Conservation (phyloP, 2,113 vertebrate genomes). For the Ochotona curzoniae region DNA sequence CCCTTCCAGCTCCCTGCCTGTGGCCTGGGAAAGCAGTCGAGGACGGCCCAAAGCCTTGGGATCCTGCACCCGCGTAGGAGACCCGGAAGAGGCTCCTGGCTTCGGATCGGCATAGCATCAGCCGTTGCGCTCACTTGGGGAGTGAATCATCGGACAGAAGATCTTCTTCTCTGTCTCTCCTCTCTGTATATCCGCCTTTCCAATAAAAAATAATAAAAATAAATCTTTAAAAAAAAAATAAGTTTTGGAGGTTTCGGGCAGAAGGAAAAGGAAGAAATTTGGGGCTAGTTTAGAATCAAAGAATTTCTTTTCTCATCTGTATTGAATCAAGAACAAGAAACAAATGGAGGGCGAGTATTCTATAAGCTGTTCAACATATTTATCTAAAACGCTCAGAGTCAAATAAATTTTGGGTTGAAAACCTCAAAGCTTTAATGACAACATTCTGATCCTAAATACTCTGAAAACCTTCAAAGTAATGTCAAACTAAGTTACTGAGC, state of each 20-base stretch:
- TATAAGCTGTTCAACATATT: neutral
- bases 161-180: no score
- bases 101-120: no score
- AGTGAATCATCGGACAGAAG: no score
- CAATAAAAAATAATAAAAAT: no score
- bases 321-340: slow-evolving; percentile 1
- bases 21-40: no score
- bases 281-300: neutral
- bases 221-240: no score
- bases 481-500: neutral
- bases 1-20: no score
- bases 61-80: no score
- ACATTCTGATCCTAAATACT: neutral
- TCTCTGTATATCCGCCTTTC: no score
- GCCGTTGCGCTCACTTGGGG: no score
- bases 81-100: no score
- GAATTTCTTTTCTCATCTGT: slow-evolving; percentile 28
- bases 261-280: neutral
- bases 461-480: neutral
- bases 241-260: neutral
- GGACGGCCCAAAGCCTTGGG: no score
- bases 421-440: neutral
- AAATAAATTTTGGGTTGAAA: neutral
- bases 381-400: slow-evolving; percentile 3
- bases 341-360: slow-evolving; percentile 13